These are phyloP conservation scores for Bombyx mandarina DNA, from an alignment of 1,140 invertebrate genomes.

Conservation along the genomic window DNA sequence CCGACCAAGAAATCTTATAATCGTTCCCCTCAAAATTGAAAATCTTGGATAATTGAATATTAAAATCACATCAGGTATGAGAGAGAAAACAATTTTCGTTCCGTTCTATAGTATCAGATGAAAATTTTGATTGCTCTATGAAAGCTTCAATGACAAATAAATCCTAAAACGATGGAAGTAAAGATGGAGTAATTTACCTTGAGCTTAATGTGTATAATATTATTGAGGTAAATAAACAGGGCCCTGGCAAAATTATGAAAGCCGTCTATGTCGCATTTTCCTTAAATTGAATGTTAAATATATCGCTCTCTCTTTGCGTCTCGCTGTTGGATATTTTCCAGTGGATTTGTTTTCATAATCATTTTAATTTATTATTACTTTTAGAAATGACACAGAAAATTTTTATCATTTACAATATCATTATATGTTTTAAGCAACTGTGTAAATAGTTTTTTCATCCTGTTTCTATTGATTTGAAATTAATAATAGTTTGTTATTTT, in stretches of 20 bases:
- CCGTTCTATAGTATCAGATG: constrained; percentile 9
- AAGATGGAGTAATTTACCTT: constrained; percentile 4
- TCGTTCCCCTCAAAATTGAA: constrained; percentile 58
- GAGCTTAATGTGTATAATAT: constrained; percentile 15
- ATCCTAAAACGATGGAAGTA: not conserved
- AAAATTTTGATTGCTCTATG: constrained; percentile 1
- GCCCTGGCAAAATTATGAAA: constrained; percentile 12
- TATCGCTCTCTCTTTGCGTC: constrained; percentile 24
- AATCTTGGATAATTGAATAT: constrained; percentile 62
- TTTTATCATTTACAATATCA: too few species aligned
- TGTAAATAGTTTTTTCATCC: too few species aligned
- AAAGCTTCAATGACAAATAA: constrained; percentile 8
- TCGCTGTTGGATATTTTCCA: constrained; percentile 28
- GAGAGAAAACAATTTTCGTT: constrained; percentile 20
- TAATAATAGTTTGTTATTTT: too few species aligned
- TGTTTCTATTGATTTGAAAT: too few species aligned
- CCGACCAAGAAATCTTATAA: constrained; percentile 61
- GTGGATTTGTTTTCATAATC: constrained; percentile 5
- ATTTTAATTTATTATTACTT: not conserved
- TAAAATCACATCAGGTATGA: constrained; percentile 37
- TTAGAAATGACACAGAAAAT: too few species aligned
- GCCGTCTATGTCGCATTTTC: constrained; percentile 25
- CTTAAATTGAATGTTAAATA: constrained; percentile 41
- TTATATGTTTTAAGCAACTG: too few species aligned
- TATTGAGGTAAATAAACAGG: constrained; percentile 20